These are phyloP conservation scores for Microvelia longipes DNA, from an alignment of 1,140 invertebrate genomes.

Conservation along the genomic window DNA sequence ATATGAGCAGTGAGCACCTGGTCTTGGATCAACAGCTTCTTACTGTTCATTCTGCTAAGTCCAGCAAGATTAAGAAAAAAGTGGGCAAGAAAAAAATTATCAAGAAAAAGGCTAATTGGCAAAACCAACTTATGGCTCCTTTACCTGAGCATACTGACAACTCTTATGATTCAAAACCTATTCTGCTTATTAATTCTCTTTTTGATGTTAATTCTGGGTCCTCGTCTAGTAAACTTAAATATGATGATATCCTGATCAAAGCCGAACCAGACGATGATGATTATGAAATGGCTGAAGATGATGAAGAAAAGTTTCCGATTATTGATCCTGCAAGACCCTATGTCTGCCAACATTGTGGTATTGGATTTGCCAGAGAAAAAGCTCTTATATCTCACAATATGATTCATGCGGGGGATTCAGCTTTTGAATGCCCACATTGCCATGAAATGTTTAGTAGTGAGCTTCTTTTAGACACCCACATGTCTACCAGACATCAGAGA, in stretches of 20 bases:
- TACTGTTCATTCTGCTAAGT: not conserved
- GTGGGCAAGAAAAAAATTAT: not conserved
- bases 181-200: not conserved
- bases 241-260: constrained; percentile 6
- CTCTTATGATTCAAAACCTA: not conserved
- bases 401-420: constrained; percentile 43
- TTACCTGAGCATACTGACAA: not conserved
- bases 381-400: constrained; percentile 53
- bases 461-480: constrained; percentile 35
- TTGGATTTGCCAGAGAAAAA: constrained; percentile 63
- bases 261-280: constrained; percentile 7
- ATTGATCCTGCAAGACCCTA: constrained; percentile 58
- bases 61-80: not conserved
- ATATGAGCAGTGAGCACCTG: constrained; percentile 36
- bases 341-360: constrained; percentile 60
- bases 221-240: not conserved
- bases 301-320: constrained; percentile 38
- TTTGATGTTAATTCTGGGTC: not conserved
- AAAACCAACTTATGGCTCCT: not conserved
- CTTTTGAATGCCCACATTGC: constrained; percentile 56
- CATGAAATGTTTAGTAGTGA: constrained; percentile 64
- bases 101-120: not conserved
- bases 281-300: not conserved
- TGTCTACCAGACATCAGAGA: constrained; percentile 4
- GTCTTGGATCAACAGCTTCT: constrained; percentile 18